phyloP scores from a whole-genome alignment of 2,113 vertebrate species.

The Aegotheles bennettii region DNA sequence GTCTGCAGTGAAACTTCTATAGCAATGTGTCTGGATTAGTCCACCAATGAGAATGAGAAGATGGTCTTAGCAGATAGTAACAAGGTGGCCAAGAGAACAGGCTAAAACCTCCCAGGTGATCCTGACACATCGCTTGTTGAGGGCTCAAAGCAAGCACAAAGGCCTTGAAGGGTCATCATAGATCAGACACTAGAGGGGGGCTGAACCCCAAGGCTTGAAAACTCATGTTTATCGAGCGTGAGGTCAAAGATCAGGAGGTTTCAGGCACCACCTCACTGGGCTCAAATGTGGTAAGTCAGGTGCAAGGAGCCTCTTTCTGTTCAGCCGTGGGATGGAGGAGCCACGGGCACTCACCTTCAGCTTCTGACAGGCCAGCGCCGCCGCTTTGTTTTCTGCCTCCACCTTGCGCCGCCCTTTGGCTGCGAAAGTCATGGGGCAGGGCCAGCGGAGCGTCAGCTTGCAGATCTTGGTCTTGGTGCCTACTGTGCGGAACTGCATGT shows the following conservation, averaged over 20 bases:
- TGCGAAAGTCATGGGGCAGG: conserved; percentile 85
- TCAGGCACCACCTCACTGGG: background rate
- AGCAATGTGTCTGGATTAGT: background rate
- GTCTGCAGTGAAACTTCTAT: background rate
- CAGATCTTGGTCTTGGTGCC: conserved; percentile 86
- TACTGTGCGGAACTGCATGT: conserved; percentile 78
- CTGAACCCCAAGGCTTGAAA: background rate
- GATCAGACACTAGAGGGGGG: background rate
- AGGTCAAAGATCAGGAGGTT: background rate
- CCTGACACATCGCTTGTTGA: background rate
- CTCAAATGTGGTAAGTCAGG: fast-evolving
- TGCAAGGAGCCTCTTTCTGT: background rate
- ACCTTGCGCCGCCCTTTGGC: conserved; percentile 79
- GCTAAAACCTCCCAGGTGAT: background rate
- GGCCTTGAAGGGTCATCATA: no score
- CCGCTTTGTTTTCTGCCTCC: conserved; percentile 84
- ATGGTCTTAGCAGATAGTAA: background rate
- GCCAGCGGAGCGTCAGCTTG: conserved; percentile 86
- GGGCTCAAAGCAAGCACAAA: background rate
- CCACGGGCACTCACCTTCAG: conserved; percentile 78
- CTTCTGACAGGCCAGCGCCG: conserved; percentile 89
- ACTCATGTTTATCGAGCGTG: fast-evolving
- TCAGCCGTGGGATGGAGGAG: background rate
- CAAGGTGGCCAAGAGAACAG: background rate
- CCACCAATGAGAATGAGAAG: background rate